These are phyloP conservation scores for Eristalis intricaria DNA, from an alignment of 2,888 invertebrate genomes.

Conservation along the genomic window DNA sequence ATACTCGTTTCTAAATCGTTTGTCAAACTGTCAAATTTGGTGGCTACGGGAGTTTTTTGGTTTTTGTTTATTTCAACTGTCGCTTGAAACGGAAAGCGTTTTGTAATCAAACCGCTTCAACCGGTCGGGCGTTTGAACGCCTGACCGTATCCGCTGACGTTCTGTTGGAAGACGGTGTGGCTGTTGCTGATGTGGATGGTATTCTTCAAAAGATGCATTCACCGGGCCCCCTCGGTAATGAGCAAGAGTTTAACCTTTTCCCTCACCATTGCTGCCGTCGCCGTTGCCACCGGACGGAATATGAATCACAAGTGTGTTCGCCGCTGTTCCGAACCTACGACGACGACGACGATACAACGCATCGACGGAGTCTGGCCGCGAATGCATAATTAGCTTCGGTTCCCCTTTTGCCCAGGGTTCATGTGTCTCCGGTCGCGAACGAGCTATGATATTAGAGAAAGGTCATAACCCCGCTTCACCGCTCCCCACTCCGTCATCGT, in stretches of 20 bases:
- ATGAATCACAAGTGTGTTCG: constrained; percentile 46
- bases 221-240: constrained; percentile 10
- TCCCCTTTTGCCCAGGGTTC: background rate
- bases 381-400: constrained; percentile 55
- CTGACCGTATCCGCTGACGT: background rate
- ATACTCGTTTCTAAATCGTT: constrained; percentile 32
- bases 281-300: constrained; percentile 48
- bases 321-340: constrained; percentile 15
- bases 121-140: constrained; percentile 15
- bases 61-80: background rate
- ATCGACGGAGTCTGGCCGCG: constrained; percentile 22
- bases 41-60: background rate
- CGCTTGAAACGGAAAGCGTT: constrained; percentile 44
- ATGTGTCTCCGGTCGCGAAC: background rate
- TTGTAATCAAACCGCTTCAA: constrained; percentile 34
- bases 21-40: constrained; percentile 23
- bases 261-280: background rate
- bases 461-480: constrained; percentile 33
- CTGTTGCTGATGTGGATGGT: background rate
- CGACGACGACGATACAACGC: constrained; percentile 39
- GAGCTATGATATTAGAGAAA: constrained; percentile 14
- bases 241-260: constrained; percentile 45
- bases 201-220: constrained; percentile 19
- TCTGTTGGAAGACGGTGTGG: background rate
- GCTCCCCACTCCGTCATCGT: background rate